A percentile compares a stretch with the other conserved stretches of the same genome.
phyloP scores from a whole-genome alignment of 2,888 invertebrate genomes.

The Artemia sinica region DNA sequence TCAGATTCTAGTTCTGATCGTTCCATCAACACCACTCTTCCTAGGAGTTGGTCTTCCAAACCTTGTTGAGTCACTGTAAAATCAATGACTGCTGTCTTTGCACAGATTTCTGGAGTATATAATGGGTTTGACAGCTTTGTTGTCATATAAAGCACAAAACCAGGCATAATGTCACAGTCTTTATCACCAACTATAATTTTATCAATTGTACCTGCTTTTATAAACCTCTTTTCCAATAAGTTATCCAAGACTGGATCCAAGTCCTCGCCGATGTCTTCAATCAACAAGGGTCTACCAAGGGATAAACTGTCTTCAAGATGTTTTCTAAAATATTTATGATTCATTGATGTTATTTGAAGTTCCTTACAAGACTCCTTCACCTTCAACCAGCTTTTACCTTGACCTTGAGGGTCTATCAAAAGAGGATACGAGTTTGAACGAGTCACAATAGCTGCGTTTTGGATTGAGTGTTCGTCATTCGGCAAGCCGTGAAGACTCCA shows the following conservation, averaged over 20 bases:
- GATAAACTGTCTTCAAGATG: slow-evolving; percentile 76
- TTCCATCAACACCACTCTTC: slow-evolving; percentile 82
- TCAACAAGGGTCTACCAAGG: slow-evolving; percentile 66
- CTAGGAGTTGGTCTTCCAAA: slow-evolving; percentile 80
- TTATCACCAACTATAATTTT: slow-evolving; percentile 80
- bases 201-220: slow-evolving; percentile 86
- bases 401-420: slow-evolving; percentile 85
- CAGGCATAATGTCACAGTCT: slow-evolving; percentile 89
- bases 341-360: slow-evolving; percentile 71
- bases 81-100: slow-evolving; percentile 89
- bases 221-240: slow-evolving; percentile 89
- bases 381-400: slow-evolving; percentile 95
- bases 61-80: slow-evolving; percentile 95
- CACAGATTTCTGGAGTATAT: slow-evolving; percentile 89
- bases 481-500: slow-evolving; percentile 92
- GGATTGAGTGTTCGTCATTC: slow-evolving; percentile 85
- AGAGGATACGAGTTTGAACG: slow-evolving; percentile 86
- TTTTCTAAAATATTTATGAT: slow-evolving; percentile 88
- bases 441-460: slow-evolving; percentile 88
- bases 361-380: slow-evolving; percentile 77
- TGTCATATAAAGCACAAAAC: slow-evolving; percentile 85
- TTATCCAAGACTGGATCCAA: slow-evolving; percentile 91
- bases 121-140: slow-evolving; percentile 90
- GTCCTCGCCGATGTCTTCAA: slow-evolving; percentile 87
- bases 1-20: slow-evolving; percentile 89